Evolutionary conservation across 2,113 vertebrate genomes (phyloP).

Genomic region (Paralichthys olivaceus): DNA sequence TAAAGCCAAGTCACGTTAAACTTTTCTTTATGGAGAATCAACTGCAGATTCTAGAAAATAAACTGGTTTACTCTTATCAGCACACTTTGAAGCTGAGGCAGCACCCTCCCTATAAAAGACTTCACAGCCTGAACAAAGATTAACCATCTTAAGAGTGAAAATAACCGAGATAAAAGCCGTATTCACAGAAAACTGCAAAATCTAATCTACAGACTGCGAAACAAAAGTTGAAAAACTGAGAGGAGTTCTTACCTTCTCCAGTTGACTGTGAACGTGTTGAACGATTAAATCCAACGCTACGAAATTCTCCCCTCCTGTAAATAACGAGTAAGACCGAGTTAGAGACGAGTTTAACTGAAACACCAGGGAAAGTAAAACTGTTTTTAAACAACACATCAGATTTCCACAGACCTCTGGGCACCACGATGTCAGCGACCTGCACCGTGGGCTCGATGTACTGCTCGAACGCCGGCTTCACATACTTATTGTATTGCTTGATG

Average conservation of each 20-base stretch:
- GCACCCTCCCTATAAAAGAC: not conserved
- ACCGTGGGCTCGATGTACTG: slow-evolving; percentile 94
- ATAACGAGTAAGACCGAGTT: not conserved
- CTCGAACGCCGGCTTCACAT: slow-evolving; percentile 91
- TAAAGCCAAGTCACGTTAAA: not conserved
- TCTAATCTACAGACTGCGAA: too few relatives aligned
- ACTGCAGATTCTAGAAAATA: not conserved
- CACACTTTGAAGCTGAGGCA: not conserved
- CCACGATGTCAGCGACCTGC: slow-evolving; percentile 91
- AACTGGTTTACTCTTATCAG: not conserved
- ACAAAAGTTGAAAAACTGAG: slow-evolving; percentile 15
- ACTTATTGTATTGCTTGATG: slow-evolving; percentile 94
- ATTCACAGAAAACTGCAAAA: slow-evolving; percentile 3
- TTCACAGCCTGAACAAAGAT: not conserved
- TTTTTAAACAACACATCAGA: not conserved
- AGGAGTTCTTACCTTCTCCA: slow-evolving; percentile 88
- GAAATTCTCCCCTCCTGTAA: slow-evolving; percentile 90
- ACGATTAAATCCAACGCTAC: slow-evolving; percentile 92
- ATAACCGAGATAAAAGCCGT: not conserved
- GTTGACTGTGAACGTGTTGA: slow-evolving; percentile 92
- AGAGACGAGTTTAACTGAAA: not conserved
- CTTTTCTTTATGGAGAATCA: not conserved
- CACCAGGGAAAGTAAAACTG: too few relatives aligned
- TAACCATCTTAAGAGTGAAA: not conserved
- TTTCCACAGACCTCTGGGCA: slow-evolving; percentile 85